Evolutionary conservation across 1,140 invertebrate species (phyloP).

Genomic region (Halesus radiatus): DNA sequence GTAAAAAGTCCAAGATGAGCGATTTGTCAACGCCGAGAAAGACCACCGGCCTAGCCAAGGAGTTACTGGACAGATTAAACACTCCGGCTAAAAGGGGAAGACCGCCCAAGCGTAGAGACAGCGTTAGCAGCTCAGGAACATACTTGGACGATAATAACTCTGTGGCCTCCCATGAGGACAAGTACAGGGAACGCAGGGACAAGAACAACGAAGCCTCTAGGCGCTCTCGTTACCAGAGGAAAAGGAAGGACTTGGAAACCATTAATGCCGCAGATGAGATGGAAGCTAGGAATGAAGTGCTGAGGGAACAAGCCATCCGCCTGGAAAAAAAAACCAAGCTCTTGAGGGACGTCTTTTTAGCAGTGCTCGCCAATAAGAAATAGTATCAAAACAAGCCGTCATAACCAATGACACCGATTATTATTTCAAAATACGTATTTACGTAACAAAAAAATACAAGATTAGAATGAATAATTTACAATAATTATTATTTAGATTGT

Average conservation of each 20-base stretch:
- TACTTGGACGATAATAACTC: slow-evolving; percentile 61
- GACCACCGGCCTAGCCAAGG: slow-evolving; percentile 3
- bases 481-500: neutral
- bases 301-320: slow-evolving; percentile 63
- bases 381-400: slow-evolving; percentile 2
- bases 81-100: slow-evolving; percentile 42
- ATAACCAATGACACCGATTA: neutral
- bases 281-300: slow-evolving; percentile 65
- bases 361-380: slow-evolving; percentile 62
- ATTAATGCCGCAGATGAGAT: slow-evolving; percentile 63
- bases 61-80: slow-evolving; percentile 1
- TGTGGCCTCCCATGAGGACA: slow-evolving; percentile 63
- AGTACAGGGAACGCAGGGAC: slow-evolving; percentile 77
- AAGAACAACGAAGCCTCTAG: slow-evolving; percentile 85
- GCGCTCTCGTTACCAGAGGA: slow-evolving; percentile 79
- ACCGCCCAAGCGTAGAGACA: slow-evolving; percentile 46
- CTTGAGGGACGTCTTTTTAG: slow-evolving; percentile 64
- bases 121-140: slow-evolving; percentile 39
- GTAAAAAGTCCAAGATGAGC: slow-evolving; percentile 15
- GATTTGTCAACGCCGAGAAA: neutral
- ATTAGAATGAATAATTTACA: neutral
- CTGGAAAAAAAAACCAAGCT: slow-evolving; percentile 65
- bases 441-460: neutral
- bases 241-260: slow-evolving; percentile 74
- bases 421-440: neutral